Percentiles rank a stretch among this genome's conserved stretches.
Conservation (phyloP, 2,888 invertebrate genomes). For the Vanessa cardui region DNA sequence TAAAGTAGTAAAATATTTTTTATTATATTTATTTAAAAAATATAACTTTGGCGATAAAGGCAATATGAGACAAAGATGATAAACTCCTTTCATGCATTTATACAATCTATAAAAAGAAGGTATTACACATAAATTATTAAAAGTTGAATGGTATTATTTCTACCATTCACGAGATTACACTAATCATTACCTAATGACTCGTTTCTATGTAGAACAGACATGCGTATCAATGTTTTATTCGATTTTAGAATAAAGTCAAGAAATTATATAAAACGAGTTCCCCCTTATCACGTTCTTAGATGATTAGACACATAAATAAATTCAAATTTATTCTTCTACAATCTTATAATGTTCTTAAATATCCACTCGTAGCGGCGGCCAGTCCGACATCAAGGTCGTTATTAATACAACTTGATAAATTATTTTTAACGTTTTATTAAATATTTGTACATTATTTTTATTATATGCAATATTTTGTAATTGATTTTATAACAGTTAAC, state of each 20-base stretch:
- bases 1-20: too few species aligned
- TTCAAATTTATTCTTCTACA: conserved; percentile 46
- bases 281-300: conserved; percentile 32
- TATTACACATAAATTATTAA: not conserved
- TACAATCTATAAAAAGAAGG: too few species aligned
- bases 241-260: conserved; percentile 32
- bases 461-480: conserved; percentile 29
- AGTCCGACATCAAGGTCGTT: conserved; percentile 44
- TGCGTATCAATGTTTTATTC: conserved; percentile 14
- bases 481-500: conserved; percentile 18
- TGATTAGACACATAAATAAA: conserved; percentile 42
- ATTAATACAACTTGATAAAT: conserved; percentile 28
- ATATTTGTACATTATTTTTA: conserved; percentile 31
- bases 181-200: not conserved
- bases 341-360: conserved; percentile 45
- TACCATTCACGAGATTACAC: not conserved
- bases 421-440: conserved; percentile 29
- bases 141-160: not conserved
- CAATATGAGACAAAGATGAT: too few species aligned
- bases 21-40: too few species aligned
- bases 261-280: conserved; percentile 39
- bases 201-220: not conserved
- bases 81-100: too few species aligned
- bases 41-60: too few species aligned
- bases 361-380: conserved; percentile 37